Evolutionary conservation across 2,888 invertebrate species (phyloP).

Genomic region (Drosophila dives): DNA sequence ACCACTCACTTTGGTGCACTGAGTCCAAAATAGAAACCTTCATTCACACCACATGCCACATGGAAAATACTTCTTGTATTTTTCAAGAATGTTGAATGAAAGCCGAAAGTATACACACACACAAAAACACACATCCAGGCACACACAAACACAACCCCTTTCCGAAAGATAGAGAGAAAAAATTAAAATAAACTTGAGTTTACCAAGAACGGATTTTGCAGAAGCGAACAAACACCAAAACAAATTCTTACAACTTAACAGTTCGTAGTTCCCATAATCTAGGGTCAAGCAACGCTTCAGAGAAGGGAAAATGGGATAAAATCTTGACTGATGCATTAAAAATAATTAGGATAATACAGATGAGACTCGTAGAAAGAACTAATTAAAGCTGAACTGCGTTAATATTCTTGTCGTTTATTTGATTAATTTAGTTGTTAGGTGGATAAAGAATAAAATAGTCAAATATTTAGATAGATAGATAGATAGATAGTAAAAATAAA

Average conservation of each 20-base stretch:
- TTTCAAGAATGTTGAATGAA: constrained; percentile 43
- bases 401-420: background rate
- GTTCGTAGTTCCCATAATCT: background rate
- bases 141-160: background rate
- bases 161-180: constrained; percentile 1
- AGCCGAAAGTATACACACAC: constrained; percentile 7
- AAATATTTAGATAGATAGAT: background rate
- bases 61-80: constrained; percentile 38
- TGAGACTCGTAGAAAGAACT: background rate
- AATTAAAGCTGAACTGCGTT: background rate
- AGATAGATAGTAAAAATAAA: background rate
- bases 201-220: background rate
- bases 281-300: background rate
- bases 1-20: constrained; percentile 29
- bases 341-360: background rate
- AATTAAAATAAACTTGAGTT: background rate
- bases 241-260: background rate
- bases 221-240: background rate
- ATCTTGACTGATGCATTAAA: background rate
- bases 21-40: constrained; percentile 21
- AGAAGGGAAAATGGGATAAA: background rate
- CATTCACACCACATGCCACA: constrained; percentile 25
- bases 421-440: too few species aligned
- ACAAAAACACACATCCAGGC: background rate
- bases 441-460: background rate